Evolutionary conservation across 2,888 invertebrate genomes (phyloP), one percentile per base, ranked within the genome.

Genomic region (Alloplasta piceator): DNA sequence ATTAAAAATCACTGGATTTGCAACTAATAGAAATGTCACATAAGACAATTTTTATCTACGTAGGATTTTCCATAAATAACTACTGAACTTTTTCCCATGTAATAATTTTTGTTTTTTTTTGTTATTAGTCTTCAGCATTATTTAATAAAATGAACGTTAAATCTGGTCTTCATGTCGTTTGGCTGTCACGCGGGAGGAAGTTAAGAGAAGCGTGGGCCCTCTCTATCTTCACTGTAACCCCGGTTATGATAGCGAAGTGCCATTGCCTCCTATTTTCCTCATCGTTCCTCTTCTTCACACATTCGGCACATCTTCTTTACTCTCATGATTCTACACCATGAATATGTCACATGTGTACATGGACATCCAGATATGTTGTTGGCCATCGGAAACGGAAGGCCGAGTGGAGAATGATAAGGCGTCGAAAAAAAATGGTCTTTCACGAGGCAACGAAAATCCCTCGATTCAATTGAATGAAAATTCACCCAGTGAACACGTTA

Each of bases 121-220:
- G 7, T 41, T 7, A 6, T 41, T 41, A 6, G 5, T 41, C 5
- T 41, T 7, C 5, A 41, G 7, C 7, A 41, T 38, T 39, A 60
- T 60, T 38, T 1, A 56, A 36, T 39, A 1, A 36, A 58, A 39
- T 9, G 0, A 5, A 16, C 6, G 12, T 12, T 12, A 10, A 60
- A 39, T 60, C 5, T 10, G 6, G 6, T 60, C 0, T 60, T 26
- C 2, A 60, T 10, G 12, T 41, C 58, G 58, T 56, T 74, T 52
- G 41, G 14, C 14, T 50, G 72, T 63, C 61, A 66, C 64, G 10
- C 66, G 78, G 81, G 80, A 86, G 88, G 88, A 88, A 89, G 88
- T 87, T n/a, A 87, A 38, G 86, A 85, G 84, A 84, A 82, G 86
- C 86, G 89, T 89, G 86, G 89, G 89, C 67, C 38, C n/a, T 78